Evolutionary conservation across 2,113 vertebrate genomes (phyloP).

Genomic region (Tychaedon coryphoeus): DNA sequence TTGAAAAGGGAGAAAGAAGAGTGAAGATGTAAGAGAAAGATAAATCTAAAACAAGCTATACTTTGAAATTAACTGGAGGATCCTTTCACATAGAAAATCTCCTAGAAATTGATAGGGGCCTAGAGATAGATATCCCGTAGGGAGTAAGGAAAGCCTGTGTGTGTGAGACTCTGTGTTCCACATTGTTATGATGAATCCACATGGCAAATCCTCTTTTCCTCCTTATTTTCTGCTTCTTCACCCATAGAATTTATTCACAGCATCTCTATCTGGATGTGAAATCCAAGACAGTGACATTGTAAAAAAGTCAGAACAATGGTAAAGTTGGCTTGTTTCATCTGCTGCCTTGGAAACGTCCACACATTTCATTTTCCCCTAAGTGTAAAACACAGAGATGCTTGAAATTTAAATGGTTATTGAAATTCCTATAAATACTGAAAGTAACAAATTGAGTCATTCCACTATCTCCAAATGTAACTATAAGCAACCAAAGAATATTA

Average conservation of each 20-base stretch:
- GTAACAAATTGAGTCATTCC: background rate
- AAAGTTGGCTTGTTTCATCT: slow-evolving; percentile 50
- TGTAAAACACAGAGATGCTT: slow-evolving; percentile 1
- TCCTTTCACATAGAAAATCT: slow-evolving; percentile 60
- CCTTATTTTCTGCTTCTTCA: slow-evolving; percentile 66
- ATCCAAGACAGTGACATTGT: slow-evolving; percentile 63
- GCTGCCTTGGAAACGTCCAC: slow-evolving; percentile 47
- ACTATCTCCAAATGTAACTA: background rate
- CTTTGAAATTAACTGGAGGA: slow-evolving; percentile 55
- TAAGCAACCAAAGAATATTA: background rate
- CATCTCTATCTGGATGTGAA: slow-evolving; percentile 67
- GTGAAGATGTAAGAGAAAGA: slow-evolving; percentile 31
- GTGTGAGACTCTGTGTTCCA: slow-evolving; percentile 40
- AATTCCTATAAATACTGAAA: slow-evolving; percentile 32
- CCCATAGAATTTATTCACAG: slow-evolving; percentile 70
- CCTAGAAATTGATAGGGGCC: slow-evolving; percentile 60
- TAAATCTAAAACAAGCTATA: slow-evolving; percentile 40
- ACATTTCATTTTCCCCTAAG: background rate
- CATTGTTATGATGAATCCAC: slow-evolving; percentile 56
- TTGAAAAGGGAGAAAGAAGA: slow-evolving; percentile 31
- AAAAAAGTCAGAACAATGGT: slow-evolving; percentile 58
- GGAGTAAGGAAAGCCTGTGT: slow-evolving; percentile 50
- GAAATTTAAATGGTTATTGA: background rate
- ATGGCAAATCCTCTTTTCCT: slow-evolving; percentile 64
- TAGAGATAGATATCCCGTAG: slow-evolving; percentile 49